Conservation (phyloP, 2,888 invertebrate genomes). For the Ormyrus nitidulus region DNA sequence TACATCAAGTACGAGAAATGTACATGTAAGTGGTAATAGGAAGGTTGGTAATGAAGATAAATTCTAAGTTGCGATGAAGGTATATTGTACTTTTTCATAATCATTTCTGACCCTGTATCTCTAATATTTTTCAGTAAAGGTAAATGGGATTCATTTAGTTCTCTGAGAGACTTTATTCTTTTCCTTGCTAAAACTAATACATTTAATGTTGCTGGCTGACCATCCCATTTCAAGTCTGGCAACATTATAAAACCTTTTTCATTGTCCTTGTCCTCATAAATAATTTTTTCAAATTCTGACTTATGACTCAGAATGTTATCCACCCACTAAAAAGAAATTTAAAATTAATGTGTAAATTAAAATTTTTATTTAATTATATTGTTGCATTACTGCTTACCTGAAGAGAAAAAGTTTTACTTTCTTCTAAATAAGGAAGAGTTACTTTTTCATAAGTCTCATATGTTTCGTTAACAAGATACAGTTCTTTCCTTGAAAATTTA, state of each 20-base stretch:
- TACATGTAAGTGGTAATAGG: constrained; percentile 97
- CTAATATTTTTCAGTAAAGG: constrained; percentile 89
- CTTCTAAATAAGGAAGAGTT: constrained; percentile 85
- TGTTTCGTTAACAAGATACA: constrained; percentile 89
- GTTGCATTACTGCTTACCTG: constrained; percentile 78
- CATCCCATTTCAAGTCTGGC: constrained; percentile 98
- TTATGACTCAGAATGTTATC: constrained; percentile 96
- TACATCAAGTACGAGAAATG: constrained; percentile 91
- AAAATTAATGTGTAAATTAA: constrained; percentile 18
- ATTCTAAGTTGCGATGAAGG: constrained; percentile 84
- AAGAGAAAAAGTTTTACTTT: constrained; percentile 83
- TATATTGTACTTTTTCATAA: constrained; percentile 86
- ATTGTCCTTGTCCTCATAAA: constrained; percentile 88
- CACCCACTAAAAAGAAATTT: constrained; percentile 88
- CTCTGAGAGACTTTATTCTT: constrained; percentile 89
- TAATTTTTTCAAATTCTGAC: constrained; percentile 90
- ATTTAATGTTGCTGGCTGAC: constrained; percentile 87
- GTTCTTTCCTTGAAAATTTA: constrained; percentile 87
- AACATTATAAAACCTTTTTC: constrained; percentile 90
- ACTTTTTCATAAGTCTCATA: constrained; percentile 86
- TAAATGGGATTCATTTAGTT: constrained; percentile 86
- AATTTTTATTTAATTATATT: constrained; percentile 16
- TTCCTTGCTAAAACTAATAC: constrained; percentile 87
- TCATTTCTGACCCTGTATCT: constrained; percentile 83
- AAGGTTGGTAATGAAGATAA: constrained; percentile 96